Evolutionary conservation across 2,888 invertebrate genomes (phyloP).

Genomic region (Lumbricus terrestris): DNA sequence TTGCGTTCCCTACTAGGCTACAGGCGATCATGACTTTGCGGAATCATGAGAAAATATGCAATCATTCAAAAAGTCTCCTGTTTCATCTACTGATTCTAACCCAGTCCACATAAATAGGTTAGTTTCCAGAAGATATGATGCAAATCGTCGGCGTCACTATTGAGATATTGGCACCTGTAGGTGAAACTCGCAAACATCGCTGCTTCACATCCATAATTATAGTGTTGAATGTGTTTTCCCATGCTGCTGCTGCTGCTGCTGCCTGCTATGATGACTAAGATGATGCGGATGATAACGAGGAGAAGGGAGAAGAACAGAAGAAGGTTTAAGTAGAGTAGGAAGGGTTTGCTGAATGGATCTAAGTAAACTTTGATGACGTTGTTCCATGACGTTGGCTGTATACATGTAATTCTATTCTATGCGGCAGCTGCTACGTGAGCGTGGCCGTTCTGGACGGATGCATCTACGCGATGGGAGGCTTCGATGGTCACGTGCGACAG

Average conservation of each 20-base stretch:
- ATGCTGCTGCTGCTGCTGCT: background rate
- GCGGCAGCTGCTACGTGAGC: conserved; percentile 77
- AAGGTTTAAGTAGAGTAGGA: background rate
- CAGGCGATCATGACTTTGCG: no score
- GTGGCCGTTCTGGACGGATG: conserved; percentile 78
- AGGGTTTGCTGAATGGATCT: background rate
- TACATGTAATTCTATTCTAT: no score
- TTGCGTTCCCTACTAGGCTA: no score
- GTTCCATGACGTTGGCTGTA: background rate
- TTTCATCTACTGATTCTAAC: no score
- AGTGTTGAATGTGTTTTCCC: no score
- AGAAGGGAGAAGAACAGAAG: background rate
- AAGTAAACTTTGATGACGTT: background rate
- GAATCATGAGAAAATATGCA: no score
- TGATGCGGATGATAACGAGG: background rate
- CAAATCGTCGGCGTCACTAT: no score
- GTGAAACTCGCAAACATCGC: background rate
- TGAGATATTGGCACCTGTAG: background rate
- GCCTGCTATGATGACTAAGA: background rate
- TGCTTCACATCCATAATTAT: background rate
- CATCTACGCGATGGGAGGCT: conserved; percentile 68
- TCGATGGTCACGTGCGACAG: conserved; percentile 86
- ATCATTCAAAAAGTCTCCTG: no score
- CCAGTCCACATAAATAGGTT: no score
- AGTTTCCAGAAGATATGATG: no score